Evolutionary conservation across 2,888 invertebrate genomes (phyloP), one percentile per base, ranked within the genome.

Genomic region (Spodoptera picta): DNA sequence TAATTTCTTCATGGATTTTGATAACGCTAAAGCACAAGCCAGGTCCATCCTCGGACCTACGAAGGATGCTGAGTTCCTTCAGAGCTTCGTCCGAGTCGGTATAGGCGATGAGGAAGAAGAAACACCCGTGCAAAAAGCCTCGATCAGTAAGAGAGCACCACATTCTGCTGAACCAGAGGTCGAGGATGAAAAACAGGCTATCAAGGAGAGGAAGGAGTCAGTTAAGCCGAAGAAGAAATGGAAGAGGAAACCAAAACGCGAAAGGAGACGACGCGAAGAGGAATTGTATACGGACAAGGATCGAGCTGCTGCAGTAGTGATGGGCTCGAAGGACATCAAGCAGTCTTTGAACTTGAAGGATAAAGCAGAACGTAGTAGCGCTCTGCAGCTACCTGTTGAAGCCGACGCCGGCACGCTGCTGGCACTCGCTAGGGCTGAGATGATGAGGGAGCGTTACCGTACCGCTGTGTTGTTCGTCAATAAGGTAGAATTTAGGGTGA

Each of bases 201-300:
- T 77, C 81, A 91, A 83, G 78, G 91, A 87, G 71, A 90, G 86
- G 23, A 92, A 91, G 63, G 90, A 91, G 59, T 89, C 90, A 1
- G 81, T 87, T 41, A 92, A 92, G 62, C 90, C 89, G 4, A 89
- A 85, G 53, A 90, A 89, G 73, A 91, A 86, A 60, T 89, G 84
- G 56, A 90, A 89, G 36, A 81, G 87, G 4, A 93, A 92, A 61
- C 89, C 86, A 53, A 93, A 92, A 67, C 89, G 93, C 1, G 93
- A 94, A 57, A 86, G 89, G 63, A 82, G 93, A 45, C 81, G 88
- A 44, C 85, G 92, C 5, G 91, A 95, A 69, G 98, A 98, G 77
- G 98, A 98, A 83, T 90, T 97, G 24, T 98, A 98, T 83, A 98
- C 98, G 23, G 98, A 98, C 86, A 98, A 98, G 84, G 98, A 98